Evolutionary conservation across 2,113 vertebrate species (phyloP).

Genomic region (Myiozetetes cayanensis): DNA sequence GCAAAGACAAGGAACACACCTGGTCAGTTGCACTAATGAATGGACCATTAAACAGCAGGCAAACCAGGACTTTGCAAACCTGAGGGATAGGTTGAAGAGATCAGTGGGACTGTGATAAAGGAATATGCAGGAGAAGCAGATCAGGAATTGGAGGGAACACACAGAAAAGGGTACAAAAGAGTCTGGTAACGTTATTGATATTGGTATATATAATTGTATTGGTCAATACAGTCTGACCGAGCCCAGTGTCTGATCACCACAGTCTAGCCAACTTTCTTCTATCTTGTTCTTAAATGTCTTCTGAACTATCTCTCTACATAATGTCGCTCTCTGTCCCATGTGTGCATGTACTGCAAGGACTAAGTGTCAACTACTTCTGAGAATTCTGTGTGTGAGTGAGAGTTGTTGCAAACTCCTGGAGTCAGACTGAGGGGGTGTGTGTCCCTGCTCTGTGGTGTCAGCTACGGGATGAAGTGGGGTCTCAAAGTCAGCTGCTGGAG

Average conservation of each 20-base stretch:
- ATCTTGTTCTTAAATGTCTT: background rate
- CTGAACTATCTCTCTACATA: background rate
- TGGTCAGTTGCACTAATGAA: background rate
- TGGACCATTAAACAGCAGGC: fast-evolving
- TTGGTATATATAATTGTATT: too few relatives aligned
- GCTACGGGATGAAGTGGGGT: fast-evolving
- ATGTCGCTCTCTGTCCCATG: too few relatives aligned
- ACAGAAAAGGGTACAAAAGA: background rate
- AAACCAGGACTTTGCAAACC: background rate
- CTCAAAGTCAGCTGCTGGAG: background rate
- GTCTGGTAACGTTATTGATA: too few relatives aligned
- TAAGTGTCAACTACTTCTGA: background rate
- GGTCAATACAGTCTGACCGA: background rate
- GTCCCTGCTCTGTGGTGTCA: background rate
- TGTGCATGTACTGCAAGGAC: background rate
- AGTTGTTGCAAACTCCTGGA: background rate
- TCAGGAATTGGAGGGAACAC: fast-evolving
- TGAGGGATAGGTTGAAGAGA: background rate
- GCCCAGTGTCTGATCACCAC: background rate
- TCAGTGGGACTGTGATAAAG: background rate
- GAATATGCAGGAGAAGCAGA: background rate
- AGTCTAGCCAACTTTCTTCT: background rate
- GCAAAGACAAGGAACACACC: background rate
- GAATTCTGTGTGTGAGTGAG: background rate
- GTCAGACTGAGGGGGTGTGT: background rate